phyloP scores from a whole-genome alignment of 1,140 invertebrate species.

The Mercenaria mercenaria region DNA sequence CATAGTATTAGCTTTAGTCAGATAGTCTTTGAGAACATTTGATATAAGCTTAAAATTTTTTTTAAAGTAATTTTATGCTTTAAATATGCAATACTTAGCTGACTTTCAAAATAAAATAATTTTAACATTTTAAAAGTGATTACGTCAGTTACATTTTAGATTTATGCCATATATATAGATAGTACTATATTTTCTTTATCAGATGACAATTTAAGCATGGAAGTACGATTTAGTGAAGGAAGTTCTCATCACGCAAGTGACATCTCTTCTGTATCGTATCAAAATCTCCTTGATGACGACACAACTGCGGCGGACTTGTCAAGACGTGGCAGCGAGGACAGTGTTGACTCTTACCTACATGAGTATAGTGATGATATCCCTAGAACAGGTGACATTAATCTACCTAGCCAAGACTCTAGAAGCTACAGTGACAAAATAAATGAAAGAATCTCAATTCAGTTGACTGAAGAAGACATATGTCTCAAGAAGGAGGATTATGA shows the following conservation, averaged over 20 bases:
- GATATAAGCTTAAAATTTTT: no score
- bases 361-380: conserved; percentile 78
- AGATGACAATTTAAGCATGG: conserved; percentile 82
- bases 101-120: no score
- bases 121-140: no score
- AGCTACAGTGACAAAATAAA: conserved; percentile 69
- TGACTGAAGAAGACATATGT: conserved; percentile 40
- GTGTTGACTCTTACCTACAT: conserved; percentile 79
- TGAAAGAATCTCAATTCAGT: conserved; percentile 63
- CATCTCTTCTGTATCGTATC: conserved; percentile 83
- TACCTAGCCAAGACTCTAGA: conserved; percentile 71
- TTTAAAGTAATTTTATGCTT: no score
- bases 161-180: no score
- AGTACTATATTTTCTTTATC: no score
- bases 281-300: conserved; percentile 83
- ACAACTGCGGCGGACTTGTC: conserved; percentile 73
- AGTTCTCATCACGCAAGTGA: conserved; percentile 84
- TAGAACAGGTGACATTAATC: conserved; percentile 73
- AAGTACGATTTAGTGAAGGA: conserved; percentile 83
- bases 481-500: conserved; percentile 60
- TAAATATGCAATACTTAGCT: no score
- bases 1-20: no score
- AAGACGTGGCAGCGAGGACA: conserved; percentile 82
- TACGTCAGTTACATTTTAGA: no score
- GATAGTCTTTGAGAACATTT: no score